A percentile compares a stretch with the other conserved stretches of the same genome.
Conservation (phyloP, 2,113 vertebrate species). For the Fulmarus glacialis region DNA sequence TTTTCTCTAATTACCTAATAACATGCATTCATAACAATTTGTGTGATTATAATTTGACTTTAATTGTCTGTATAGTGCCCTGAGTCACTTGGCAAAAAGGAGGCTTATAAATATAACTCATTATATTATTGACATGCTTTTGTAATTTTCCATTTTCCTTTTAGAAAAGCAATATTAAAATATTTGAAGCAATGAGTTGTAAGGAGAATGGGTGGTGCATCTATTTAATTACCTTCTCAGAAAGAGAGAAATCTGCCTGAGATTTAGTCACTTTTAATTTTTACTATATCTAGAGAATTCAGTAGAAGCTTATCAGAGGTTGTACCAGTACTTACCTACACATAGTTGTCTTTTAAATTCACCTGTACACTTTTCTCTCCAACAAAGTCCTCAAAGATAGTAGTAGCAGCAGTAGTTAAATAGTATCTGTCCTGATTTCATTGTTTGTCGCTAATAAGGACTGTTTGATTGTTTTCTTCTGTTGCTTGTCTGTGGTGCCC, state of each 20-base stretch:
- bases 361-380: background rate
- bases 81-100: background rate
- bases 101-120: background rate
- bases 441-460: background rate
- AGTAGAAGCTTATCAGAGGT: background rate
- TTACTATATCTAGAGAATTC: background rate
- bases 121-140: background rate
- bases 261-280: background rate
- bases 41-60: conserved; percentile 28
- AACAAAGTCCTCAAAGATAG: background rate
- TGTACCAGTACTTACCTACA: background rate
- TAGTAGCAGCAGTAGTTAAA: background rate
- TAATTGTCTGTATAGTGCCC: background rate
- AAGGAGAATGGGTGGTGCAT: background rate
- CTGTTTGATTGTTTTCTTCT: background rate
- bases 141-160: background rate
- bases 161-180: background rate
- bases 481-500: background rate
- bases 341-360: background rate
- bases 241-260: background rate
- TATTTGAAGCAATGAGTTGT: background rate
- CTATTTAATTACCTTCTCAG: background rate
- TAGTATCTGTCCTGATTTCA: background rate
- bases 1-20: conserved; percentile 30
- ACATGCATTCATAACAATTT: conserved; percentile 7